These are phyloP conservation scores for Amiota minor DNA, from an alignment of 2,888 invertebrate genomes.

Conservation along the genomic window DNA sequence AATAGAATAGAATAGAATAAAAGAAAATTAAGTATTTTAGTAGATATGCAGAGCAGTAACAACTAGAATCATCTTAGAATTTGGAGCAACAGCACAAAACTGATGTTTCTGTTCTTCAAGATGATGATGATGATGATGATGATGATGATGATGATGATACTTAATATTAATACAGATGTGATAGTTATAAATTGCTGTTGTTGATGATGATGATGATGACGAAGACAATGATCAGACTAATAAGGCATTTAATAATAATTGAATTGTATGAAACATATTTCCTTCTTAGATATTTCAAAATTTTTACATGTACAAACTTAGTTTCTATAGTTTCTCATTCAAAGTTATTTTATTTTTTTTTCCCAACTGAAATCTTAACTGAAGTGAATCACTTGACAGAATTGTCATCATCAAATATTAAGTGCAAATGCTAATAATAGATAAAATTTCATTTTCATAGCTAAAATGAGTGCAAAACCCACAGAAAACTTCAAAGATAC, in stretches of 20 bases:
- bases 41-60: no score
- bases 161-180: not conserved
- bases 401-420: no score
- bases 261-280: constrained; percentile 64
- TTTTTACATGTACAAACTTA: not conserved
- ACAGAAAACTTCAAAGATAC: no score
- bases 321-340: not conserved
- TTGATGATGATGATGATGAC: not conserved
- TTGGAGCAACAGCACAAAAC: not conserved
- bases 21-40: not conserved
- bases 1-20: not conserved
- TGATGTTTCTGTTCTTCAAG: not conserved
- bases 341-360: not conserved
- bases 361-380: no score
- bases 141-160: constrained; percentile 16
- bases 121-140: constrained; percentile 10
- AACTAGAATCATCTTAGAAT: no score
- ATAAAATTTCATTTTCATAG: no score
- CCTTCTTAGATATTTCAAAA: not conserved
- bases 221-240: constrained; percentile 13
- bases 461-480: no score
- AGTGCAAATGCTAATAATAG: no score
- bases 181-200: not conserved
- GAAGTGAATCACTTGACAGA: no score
- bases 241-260: constrained; percentile 51